Percentiles rank a stretch among this genome's conserved stretches.
Conservation (phyloP, 2,113 vertebrate species). For the Chaenogobius annularis region DNA sequence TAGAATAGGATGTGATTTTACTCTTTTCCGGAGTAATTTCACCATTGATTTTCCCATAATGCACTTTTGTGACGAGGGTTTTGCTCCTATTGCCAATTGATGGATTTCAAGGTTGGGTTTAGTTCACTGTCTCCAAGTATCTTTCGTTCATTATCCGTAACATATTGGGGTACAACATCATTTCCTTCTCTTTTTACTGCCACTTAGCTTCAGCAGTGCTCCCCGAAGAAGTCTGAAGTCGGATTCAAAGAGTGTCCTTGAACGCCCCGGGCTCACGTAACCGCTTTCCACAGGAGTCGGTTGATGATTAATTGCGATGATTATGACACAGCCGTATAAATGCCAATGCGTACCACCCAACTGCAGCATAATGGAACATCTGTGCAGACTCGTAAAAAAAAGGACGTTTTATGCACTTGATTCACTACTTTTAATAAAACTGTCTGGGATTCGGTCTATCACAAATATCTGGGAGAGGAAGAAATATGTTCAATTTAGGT, state of each 20-base stretch:
- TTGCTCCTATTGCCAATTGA: constrained; percentile 24
- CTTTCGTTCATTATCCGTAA: constrained; percentile 24
- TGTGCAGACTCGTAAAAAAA: constrained; percentile 5
- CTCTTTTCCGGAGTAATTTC: constrained; percentile 34
- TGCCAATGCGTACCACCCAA: constrained; percentile 27
- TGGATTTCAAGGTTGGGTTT: constrained; percentile 26
- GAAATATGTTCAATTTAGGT: not conserved
- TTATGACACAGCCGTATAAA: constrained; percentile 34
- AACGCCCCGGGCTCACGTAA: constrained; percentile 29
- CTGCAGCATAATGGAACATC: constrained; percentile 25
- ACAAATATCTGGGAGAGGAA: not conserved
- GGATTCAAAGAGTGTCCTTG: constrained; percentile 41
- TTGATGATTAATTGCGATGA: constrained; percentile 42
- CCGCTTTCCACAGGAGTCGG: constrained; percentile 27
- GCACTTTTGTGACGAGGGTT: constrained; percentile 16
- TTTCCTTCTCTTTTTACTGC: constrained; percentile 32
- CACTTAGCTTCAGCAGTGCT: constrained; percentile 37
- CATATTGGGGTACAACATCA: constrained; percentile 32
- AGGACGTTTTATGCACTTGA: constrained; percentile 5
- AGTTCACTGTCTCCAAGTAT: constrained; percentile 36
- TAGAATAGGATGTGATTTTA: constrained; percentile 10
- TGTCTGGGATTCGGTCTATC: constrained; percentile 5
- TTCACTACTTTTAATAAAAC: constrained; percentile 21
- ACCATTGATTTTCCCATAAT: constrained; percentile 27
- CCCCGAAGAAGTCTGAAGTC: constrained; percentile 27